These are phyloP conservation scores for Polydrusus tereticollis DNA, from an alignment of 2,888 invertebrate species.

Conservation along the genomic window DNA sequence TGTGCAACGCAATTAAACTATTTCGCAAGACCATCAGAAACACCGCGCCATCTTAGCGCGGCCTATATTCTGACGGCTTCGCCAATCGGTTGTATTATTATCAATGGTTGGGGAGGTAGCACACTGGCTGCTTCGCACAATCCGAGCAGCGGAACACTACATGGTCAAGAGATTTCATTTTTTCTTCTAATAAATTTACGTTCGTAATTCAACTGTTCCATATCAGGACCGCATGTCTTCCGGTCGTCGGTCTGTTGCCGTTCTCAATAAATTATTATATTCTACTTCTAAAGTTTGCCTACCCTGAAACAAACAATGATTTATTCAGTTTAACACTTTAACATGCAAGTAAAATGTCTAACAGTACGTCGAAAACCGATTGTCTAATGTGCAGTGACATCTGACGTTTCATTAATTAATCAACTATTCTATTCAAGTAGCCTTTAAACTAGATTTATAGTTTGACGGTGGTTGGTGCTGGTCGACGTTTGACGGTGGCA, in stretches of 20 bases:
- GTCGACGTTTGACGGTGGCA: too few species aligned
- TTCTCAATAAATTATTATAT: constrained; percentile 86
- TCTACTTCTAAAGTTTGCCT: constrained; percentile 93
- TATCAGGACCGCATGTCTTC: constrained; percentile 67
- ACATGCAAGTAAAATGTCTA: too few species aligned
- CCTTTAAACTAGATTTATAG: too few species aligned
- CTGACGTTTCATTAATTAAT: too few species aligned
- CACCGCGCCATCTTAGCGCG: not conserved
- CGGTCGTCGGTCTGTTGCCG: constrained; percentile 84
- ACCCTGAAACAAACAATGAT: constrained; percentile 73
- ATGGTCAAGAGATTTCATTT: constrained; percentile 55
- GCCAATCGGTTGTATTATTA: constrained; percentile 32
- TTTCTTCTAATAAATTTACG: constrained; percentile 45
- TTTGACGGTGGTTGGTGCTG: too few species aligned
- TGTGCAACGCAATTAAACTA: constrained; percentile 18
- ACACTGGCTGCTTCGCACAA: constrained; percentile 57
- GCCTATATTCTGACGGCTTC: constrained; percentile 25
- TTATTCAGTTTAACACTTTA: too few species aligned
- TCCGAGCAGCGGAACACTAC: constrained; percentile 61
- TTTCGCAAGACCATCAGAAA: constrained; percentile 21
- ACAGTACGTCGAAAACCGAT: too few species aligned
- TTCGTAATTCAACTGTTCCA: constrained; percentile 39
- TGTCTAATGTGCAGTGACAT: too few species aligned
- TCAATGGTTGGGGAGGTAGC: constrained; percentile 57
- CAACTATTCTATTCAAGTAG: not conserved